Evolutionary conservation across 37 sponge, comb jelly and placozoan genomes (phyloP).

Genomic region (Cladorhizidae sp.): DNA sequence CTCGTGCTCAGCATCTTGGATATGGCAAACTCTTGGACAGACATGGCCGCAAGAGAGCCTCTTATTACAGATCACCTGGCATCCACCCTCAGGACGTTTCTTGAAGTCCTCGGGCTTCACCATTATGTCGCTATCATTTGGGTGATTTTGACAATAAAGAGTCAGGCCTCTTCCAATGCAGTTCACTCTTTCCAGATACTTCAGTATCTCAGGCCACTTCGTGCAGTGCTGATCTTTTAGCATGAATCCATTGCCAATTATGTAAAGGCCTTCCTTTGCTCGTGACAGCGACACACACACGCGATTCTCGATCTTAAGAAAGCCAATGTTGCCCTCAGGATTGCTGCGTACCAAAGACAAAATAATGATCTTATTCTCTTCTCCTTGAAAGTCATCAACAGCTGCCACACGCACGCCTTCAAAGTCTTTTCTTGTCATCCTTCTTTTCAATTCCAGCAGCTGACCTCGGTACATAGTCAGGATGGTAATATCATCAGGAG

Average conservation of each 20-base stretch:
- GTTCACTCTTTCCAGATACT: slow-evolving; percentile 29
- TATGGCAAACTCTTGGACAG: slow-evolving; percentile 77
- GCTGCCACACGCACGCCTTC: slow-evolving; percentile 79
- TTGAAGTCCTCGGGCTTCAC: slow-evolving; percentile 48
- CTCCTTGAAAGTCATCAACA: slow-evolving; percentile 96
- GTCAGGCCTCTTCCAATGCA: slow-evolving; percentile 65
- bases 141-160: slow-evolving; percentile 78
- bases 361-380: slow-evolving; percentile 89
- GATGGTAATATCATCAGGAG: slow-evolving; percentile 72
- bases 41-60: slow-evolving; percentile 80
- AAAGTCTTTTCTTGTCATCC: slow-evolving; percentile 42
- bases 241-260: slow-evolving; percentile 86
- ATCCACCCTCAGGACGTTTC: slow-evolving; percentile 87
- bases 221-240: slow-evolving; percentile 42
- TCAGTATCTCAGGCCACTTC: slow-evolving; percentile 70
- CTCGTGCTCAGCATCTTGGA: slow-evolving; percentile 63
- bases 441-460: slow-evolving; percentile 63
- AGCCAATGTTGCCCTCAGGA: slow-evolving; percentile 75
- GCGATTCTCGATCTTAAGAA: slow-evolving; percentile 73
- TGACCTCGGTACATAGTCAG: slow-evolving; percentile 92
- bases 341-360: slow-evolving; percentile 88
- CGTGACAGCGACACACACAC: slow-evolving; percentile 92
- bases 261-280: slow-evolving; percentile 83
- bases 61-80: slow-evolving; percentile 45
- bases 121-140: slow-evolving; percentile 22